These are phyloP conservation scores for Muscidifurax raptorellus DNA, from an alignment of 1,140 invertebrate species.

Conservation along the genomic window DNA sequence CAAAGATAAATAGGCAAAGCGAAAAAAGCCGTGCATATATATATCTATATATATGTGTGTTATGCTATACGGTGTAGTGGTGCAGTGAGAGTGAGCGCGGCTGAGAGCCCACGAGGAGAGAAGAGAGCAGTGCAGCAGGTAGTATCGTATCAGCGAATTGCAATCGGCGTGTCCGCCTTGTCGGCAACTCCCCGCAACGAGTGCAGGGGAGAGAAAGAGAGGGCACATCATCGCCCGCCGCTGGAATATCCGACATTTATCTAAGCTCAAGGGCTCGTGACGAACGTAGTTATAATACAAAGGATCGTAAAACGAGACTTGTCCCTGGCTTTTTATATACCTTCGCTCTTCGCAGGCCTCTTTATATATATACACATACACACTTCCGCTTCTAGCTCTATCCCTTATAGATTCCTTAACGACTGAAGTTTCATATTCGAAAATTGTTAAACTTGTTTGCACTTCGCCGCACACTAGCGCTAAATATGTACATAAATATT, in stretches of 20 bases:
- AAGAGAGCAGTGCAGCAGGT: slow-evolving; percentile 60
- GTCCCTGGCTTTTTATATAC: slow-evolving; percentile 35
- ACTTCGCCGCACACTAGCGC: too few relatives aligned
- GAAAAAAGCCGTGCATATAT: neutral
- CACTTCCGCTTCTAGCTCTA: neutral
- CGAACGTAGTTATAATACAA: slow-evolving; percentile 59
- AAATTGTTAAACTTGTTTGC: too few relatives aligned
- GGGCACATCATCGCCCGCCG: slow-evolving; percentile 35
- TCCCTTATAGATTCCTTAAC: too few relatives aligned
- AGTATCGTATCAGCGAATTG: slow-evolving; percentile 73
- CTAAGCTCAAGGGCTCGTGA: slow-evolving; percentile 53
- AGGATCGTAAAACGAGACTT: slow-evolving; percentile 48
- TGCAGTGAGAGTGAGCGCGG: neutral
- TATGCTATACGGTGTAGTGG: too few relatives aligned
- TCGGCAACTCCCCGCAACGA: slow-evolving; percentile 62
- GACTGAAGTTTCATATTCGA: too few relatives aligned
- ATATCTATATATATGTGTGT: too few relatives aligned
- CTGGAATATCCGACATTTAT: slow-evolving; percentile 38
- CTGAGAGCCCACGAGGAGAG: neutral
- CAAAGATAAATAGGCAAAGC: neutral
- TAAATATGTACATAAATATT: too few relatives aligned
- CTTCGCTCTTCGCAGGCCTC: neutral
- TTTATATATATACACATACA: too few relatives aligned
- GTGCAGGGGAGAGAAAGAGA: slow-evolving; percentile 33
- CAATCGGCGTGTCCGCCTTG: slow-evolving; percentile 69